Conservation (phyloP, 2,888 invertebrate species). For the Bellardia pandia region DNA sequence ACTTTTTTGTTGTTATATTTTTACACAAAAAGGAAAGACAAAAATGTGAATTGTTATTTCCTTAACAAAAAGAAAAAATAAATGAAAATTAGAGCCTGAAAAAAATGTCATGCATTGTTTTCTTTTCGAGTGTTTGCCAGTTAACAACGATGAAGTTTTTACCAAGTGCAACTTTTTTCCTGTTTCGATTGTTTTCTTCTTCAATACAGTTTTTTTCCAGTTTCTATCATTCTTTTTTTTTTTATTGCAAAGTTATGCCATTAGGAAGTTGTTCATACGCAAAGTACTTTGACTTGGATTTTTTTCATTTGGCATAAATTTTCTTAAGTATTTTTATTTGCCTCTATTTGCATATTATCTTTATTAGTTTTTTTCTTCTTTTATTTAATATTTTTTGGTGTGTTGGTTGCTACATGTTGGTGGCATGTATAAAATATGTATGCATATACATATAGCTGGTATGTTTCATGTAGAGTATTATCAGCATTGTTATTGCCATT, state of each 20-base stretch:
- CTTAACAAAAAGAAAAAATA: conserved; percentile 38
- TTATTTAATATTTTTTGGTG: conserved; percentile 7
- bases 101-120: conserved; percentile 68
- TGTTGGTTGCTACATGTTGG: conserved; percentile 35
- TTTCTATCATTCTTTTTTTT: conserved; percentile 26
- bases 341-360: conserved; percentile 73
- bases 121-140: conserved; percentile 63
- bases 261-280: conserved; percentile 74
- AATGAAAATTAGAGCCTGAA: not conserved
- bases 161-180: conserved; percentile 50
- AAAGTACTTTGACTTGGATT: conserved; percentile 76
- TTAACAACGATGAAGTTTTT: conserved; percentile 66
- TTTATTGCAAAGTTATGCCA: conserved; percentile 66
- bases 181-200: conserved; percentile 48
- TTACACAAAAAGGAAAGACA: conserved; percentile 22
- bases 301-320: conserved; percentile 77
- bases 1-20: conserved; percentile 46
- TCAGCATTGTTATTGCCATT: conserved; percentile 30
- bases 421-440: conserved; percentile 26
- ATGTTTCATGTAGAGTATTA: conserved; percentile 9
- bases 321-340: conserved; percentile 72
- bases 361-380: conserved; percentile 53
- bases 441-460: not conserved
- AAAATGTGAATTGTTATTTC: conserved; percentile 65
- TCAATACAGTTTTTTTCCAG: not conserved